Base-by-base conservation (phyloP, 1,140 invertebrate species). In the Pseudoatta argentina region DNA sequence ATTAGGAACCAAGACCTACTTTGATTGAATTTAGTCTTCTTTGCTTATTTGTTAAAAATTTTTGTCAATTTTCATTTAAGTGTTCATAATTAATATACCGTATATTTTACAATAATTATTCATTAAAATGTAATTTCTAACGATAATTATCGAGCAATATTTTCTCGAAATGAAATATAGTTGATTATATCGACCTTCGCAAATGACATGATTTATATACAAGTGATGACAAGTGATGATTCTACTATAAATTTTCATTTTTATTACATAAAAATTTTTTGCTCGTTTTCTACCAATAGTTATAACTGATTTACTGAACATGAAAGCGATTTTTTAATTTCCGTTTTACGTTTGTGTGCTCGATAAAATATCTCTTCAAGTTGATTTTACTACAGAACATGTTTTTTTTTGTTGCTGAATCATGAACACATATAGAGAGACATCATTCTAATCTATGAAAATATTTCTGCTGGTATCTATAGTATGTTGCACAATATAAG, bases 321-420 rank as follows among this genome's bases (percentile, higher is more conserved):
- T 57, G 39, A 75, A 73, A 75, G 16, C 1, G 10, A 2, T 57
- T 34, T 75, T 18, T 75, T 75, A 34, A 75, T 75, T 75, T 73
- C 48, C 27, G 27, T 34, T 12, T 34, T 34, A 3, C 18, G 0
- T 57, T 34, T 21, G 3, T 18, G 39, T 14, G 12, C 12, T 18
- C 30, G 27, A n/a, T 75, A 75, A 53, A 53, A n/a, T 57, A 21
- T 57, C 8, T 55, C 27, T 73, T 34, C 14, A 55, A n/a, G 5
- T 57, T 21, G n/a, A 75, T 34, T 8, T 14, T 24, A 14, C 10
- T 21, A 27, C 39, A 10, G 44, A 71, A 71, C 14, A 6, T n/a
- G 48, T 72, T 72, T 34, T 57, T 75, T 57, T 75, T 75, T 7
- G 14, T 72, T 53, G n/a, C 8, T 53, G 21, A 72, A n/a, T 72